Evolutionary conservation across 1,140 invertebrate species (phyloP).

Genomic region (Cydia fagiglandana): DNA sequence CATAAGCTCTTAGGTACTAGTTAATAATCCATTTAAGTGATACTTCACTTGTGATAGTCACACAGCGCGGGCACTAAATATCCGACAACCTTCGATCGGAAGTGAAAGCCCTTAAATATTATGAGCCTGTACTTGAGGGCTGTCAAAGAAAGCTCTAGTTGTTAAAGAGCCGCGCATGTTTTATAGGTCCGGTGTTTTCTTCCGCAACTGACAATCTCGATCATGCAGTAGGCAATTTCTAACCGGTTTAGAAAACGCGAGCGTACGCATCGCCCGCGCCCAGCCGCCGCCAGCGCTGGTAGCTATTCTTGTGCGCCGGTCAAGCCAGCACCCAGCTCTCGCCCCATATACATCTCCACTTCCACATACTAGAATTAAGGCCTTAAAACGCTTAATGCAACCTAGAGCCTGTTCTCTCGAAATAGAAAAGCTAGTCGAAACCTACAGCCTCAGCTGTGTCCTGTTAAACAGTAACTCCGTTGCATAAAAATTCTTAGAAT

Average conservation of each 20-base stretch:
- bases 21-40: neutral
- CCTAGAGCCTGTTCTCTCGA: slow-evolving; percentile 35
- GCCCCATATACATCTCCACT: slow-evolving; percentile 52
- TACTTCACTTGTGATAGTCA: neutral
- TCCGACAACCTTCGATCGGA: neutral
- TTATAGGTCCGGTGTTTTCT: slow-evolving; percentile 67
- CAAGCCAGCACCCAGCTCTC: slow-evolving; percentile 46
- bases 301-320: slow-evolving; percentile 50
- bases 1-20: neutral
- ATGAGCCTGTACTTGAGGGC: slow-evolving; percentile 17
- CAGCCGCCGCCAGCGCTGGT: slow-evolving; percentile 37
- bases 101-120: slow-evolving; percentile 26
- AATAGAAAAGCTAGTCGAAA: neutral
- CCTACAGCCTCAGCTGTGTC: neutral
- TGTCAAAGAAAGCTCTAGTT: slow-evolving; percentile 55
- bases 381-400: neutral
- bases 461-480: neutral
- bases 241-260: slow-evolving; percentile 78
- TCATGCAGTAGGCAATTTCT: slow-evolving; percentile 77
- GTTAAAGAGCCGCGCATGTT: slow-evolving; percentile 48
- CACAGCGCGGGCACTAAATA: neutral
- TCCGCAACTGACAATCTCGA: slow-evolving; percentile 71
- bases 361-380: slow-evolving; percentile 38
- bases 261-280: slow-evolving; percentile 41
- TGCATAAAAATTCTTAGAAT: neutral